These are phyloP conservation scores for Psittacula derbiana DNA, from an alignment of 2,797 vertebrate genomes.

Conservation along the genomic window DNA sequence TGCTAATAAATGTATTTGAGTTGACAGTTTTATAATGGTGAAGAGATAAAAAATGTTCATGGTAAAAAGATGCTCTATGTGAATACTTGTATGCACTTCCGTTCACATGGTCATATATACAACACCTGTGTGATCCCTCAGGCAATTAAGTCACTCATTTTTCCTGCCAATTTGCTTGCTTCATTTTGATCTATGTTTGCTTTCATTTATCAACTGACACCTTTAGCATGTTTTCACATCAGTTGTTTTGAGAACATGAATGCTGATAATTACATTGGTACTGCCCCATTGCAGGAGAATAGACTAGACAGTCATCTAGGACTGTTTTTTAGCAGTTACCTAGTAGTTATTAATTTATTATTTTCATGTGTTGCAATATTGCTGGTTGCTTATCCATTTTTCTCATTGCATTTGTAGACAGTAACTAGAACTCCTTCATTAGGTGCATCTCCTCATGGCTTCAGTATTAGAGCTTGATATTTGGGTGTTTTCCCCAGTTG, in stretches of 20 bases:
- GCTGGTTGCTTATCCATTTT: neutral
- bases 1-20: slow-evolving; percentile 18
- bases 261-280: slow-evolving; percentile 38
- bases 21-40: slow-evolving; percentile 42
- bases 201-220: slow-evolving; percentile 67
- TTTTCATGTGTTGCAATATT: neutral
- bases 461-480: neutral
- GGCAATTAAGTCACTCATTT: slow-evolving; percentile 59
- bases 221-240: slow-evolving; percentile 60
- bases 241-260: slow-evolving; percentile 41
- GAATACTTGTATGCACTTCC: slow-evolving; percentile 40
- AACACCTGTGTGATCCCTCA: slow-evolving; percentile 69
- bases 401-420: neutral
- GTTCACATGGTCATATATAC: slow-evolving; percentile 44
- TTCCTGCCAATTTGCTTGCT: slow-evolving; percentile 58
- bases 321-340: neutral
- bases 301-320: neutral
- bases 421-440: neutral
- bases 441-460: neutral
- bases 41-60: slow-evolving; percentile 37
- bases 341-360: slow-evolving; percentile 10
- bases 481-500: neutral
- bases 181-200: slow-evolving; percentile 70
- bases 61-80: neutral
- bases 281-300: slow-evolving; percentile 11